Conservation (phyloP, 2,797 vertebrate species). For the Onychomys leucogaster region DNA sequence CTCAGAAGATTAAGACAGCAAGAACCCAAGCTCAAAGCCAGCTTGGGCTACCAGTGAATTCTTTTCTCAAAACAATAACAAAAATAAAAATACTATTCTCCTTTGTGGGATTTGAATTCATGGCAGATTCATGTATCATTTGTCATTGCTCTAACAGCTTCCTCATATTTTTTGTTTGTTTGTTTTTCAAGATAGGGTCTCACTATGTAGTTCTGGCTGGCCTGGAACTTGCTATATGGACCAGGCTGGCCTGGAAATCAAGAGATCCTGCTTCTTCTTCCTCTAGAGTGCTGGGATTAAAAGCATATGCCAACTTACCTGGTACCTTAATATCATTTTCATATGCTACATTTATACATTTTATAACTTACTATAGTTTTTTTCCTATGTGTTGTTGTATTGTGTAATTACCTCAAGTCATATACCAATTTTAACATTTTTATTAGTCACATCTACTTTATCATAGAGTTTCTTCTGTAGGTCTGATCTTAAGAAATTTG, state of each 20-base stretch:
- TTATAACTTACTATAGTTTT: slow-evolving; percentile 40
- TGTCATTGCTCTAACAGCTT: slow-evolving; percentile 24
- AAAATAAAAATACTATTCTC: neutral
- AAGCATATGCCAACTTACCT: neutral
- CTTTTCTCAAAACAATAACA: neutral
- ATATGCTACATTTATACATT: slow-evolving; percentile 41
- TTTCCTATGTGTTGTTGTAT: slow-evolving; percentile 40
- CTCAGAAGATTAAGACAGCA: neutral
- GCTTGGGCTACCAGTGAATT: neutral
- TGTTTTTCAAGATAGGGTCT: neutral
- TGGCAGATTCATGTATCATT: slow-evolving; percentile 34
- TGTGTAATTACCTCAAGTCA: slow-evolving; percentile 18
- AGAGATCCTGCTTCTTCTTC: neutral
- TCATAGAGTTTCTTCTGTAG: slow-evolving; percentile 40
- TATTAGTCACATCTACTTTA: slow-evolving; percentile 24
- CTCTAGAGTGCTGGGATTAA: neutral
- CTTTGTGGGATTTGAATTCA: slow-evolving; percentile 22
- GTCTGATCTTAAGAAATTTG: slow-evolving; percentile 35
- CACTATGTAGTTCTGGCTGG: neutral
- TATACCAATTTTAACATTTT: slow-evolving; percentile 17
- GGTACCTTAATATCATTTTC: slow-evolving; percentile 7
- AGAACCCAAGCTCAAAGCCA: neutral
- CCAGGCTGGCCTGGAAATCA: neutral
- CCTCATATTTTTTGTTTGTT: neutral
- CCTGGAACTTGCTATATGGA: neutral